Percentiles rank a stretch among this genome's conserved stretches.
Conservation (phyloP, 2,113 vertebrate species). For the Barbus barbus region DNA sequence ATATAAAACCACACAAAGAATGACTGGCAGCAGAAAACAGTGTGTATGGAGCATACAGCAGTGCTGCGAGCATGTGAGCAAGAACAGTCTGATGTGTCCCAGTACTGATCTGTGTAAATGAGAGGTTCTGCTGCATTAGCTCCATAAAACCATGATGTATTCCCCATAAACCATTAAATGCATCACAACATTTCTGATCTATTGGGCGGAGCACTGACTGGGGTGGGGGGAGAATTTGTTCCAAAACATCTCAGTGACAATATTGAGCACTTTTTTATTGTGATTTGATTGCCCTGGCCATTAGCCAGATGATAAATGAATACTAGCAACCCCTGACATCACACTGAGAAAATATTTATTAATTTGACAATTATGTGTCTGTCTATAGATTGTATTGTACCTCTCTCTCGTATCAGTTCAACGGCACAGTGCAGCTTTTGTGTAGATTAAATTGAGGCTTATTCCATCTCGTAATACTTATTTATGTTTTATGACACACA, state of each 20-base stretch:
- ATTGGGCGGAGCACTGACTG: conserved; percentile 81
- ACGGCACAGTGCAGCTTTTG: conserved; percentile 96
- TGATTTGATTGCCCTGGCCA: conserved; percentile 98
- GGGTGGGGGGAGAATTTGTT: no score
- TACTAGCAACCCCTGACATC: conserved; percentile 81
- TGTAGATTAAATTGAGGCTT: conserved; percentile 98
- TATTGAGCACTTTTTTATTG: conserved; percentile 99
- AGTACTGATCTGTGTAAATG: conserved; percentile 84
- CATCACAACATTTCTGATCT: conserved; percentile 95
- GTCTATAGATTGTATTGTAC: conserved; percentile 90
- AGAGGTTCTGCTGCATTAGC: conserved; percentile 95
- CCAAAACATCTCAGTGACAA: conserved; percentile 85
- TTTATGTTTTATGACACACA: conserved; percentile 99
- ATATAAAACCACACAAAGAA: not conserved
- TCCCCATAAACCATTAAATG: conserved; percentile 93
- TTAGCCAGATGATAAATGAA: conserved; percentile 98
- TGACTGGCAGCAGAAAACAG: not conserved
- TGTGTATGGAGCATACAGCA: not conserved
- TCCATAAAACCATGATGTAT: conserved; percentile 96
- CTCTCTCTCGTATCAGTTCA: conserved; percentile 82
- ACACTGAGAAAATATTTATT: conserved; percentile 84
- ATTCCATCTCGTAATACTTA: conserved; percentile 98
- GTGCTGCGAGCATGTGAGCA: not conserved
- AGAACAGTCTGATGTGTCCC: conserved; percentile 67
- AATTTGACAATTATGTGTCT: conserved; percentile 99